These are phyloP conservation scores for Huso huso DNA, from an alignment of 2,797 vertebrate species.

Conservation along the genomic window DNA sequence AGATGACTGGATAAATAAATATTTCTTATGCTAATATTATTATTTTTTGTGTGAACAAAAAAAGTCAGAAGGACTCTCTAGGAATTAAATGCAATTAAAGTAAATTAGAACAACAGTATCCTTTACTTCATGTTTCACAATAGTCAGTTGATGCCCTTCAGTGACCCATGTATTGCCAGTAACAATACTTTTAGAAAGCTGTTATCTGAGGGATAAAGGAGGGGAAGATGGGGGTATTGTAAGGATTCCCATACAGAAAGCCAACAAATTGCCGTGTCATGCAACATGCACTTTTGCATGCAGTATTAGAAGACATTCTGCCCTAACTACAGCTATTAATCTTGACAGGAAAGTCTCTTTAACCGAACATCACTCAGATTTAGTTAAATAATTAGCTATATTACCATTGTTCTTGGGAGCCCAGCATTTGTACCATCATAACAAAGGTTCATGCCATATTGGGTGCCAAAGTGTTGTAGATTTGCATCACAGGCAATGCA, in stretches of 20 bases:
- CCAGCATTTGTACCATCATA: no score
- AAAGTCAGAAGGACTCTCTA: conserved; percentile 37
- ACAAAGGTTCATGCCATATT: no score
- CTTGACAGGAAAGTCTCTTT: conserved; percentile 12
- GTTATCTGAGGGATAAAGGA: conserved; percentile 51
- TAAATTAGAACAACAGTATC: conserved; percentile 73
- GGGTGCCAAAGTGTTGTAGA: no score
- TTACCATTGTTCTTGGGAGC: no score
- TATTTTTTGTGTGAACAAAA: conserved; percentile 3
- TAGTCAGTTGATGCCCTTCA: conserved; percentile 49
- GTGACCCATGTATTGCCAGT: conserved; percentile 65
- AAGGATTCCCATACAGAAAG: conserved; percentile 61
- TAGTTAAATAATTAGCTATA: no score
- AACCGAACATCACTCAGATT: neutral
- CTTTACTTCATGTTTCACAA: conserved; percentile 59
- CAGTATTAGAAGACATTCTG: conserved; percentile 55
- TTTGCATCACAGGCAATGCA: no score
- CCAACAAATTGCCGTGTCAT: conserved; percentile 81
- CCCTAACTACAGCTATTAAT: conserved; percentile 38
- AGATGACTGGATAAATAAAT: no score
- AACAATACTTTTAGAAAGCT: conserved; percentile 64
- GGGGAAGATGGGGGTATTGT: conserved; percentile 67
- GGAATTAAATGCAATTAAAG: conserved; percentile 73
- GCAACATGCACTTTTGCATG: conserved; percentile 65
- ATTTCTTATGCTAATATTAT: no score